A percentile compares a stretch with the other conserved stretches of the same genome.
Evolutionary conservation across 2,113 vertebrate genomes (phyloP).

Genomic region (Podiceps cristatus): DNA sequence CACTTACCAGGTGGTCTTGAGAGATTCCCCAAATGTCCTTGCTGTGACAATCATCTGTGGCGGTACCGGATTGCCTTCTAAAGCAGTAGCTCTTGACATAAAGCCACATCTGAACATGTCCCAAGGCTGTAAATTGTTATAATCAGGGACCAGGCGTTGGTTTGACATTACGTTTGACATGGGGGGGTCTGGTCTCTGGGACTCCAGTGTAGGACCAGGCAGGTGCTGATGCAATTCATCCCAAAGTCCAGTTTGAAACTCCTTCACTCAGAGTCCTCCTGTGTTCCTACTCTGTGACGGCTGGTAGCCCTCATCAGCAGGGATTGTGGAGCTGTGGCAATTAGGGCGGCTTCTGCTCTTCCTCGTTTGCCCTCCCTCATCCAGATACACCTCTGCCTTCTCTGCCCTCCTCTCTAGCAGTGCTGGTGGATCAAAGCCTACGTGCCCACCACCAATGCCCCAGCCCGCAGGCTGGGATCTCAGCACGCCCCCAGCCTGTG

Average conservation of each 20-base stretch:
- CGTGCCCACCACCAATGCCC: no score
- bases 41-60: neutral
- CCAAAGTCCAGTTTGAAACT: neutral
- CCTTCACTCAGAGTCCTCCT: neutral
- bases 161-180: neutral
- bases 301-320: neutral
- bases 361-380: neutral
- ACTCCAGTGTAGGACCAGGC: neutral
- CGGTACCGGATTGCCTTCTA: neutral
- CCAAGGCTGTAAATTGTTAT: neutral
- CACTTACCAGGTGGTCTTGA: neutral
- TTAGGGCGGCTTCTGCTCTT: neutral
- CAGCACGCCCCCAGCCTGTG: fast-evolving
- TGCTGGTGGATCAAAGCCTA: neutral
- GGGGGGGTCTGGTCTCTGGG: neutral
- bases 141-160: neutral
- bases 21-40: neutral
- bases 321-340: neutral
- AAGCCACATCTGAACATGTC: neutral
- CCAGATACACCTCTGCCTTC: neutral
- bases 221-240: neutral
- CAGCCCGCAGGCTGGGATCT: neutral
- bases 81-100: neutral
- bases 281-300: neutral
- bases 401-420: neutral